Evolutionary conservation across 2,113 vertebrate species (phyloP), one percentile per base, ranked within the genome.

Genomic region (Macroglossus sobrinus): DNA sequence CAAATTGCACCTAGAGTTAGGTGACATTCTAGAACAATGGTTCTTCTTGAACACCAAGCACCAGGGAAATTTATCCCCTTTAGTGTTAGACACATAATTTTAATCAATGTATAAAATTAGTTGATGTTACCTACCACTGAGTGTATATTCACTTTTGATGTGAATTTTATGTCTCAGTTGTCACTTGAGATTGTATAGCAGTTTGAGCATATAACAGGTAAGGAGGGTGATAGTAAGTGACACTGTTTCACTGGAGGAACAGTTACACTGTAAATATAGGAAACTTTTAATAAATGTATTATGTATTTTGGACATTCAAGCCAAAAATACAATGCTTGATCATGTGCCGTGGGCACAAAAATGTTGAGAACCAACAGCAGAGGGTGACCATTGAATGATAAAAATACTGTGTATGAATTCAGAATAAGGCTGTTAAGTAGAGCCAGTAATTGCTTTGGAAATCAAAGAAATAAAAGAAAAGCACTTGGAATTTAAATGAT

Each of bases 401-500:
- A 66, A 84, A 86, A 47, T 45, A 50, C 61, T 50, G 21, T 3
- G 7, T 15, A 30, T 13, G 11, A 84, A 74, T 53, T 91, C n/a
- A 35, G 22, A 33, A 45, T 38, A 30, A 93, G 55, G 3, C 35
- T 81, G 18, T n/a, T 66, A 72, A 66, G 28, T 12, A 66, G 19
- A 84, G 26, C 57, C 72, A 82, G 47, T 10, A 33, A 91, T 71
- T 63, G 57, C 76, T 91, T 66, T 93, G 87, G 71, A 79, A 96
- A 84, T 57, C 64, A 84, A 78, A 84, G 81, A 85, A 91, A 59
- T 45, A 28, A 55, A 35, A 33, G 30, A 53, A 57, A 69, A 66
- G 45, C 53, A 80, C 43, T 40, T 84, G 3, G 14, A 10, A 45
- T 88, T 91, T 84, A 38, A 68, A 74, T 79, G 50, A 59, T 19